Conservation (phyloP, 2,797 vertebrate genomes). For the Hypotaenidia okinawae region DNA sequence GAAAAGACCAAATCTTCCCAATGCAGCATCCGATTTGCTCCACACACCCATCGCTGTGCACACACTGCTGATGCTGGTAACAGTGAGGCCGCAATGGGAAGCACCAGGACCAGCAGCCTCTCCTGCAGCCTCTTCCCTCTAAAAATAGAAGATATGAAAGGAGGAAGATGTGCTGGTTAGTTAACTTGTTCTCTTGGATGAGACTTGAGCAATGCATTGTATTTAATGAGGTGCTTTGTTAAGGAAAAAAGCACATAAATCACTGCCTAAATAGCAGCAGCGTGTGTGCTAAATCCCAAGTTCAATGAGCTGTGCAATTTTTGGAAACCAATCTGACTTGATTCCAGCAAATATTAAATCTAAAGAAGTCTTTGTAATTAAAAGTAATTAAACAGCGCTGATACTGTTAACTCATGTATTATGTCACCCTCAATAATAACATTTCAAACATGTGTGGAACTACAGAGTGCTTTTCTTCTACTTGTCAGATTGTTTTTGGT, state of each 20-base stretch:
- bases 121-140: not conserved
- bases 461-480: constrained; percentile 20
- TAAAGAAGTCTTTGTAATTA: constrained; percentile 16
- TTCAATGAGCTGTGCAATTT: constrained; percentile 3
- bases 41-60: fast-evolving
- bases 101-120: not conserved
- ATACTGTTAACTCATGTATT: not conserved
- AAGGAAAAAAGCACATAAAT: constrained; percentile 58
- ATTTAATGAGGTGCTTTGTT: constrained; percentile 56
- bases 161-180: not conserved
- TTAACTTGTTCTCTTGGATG: constrained; percentile 9
- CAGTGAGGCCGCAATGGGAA: not conserved
- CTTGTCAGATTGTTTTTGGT: constrained; percentile 54
- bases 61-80: not conserved
- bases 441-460: constrained; percentile 33
- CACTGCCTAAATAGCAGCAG: constrained; percentile 15
- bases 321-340: constrained; percentile 28
- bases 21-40: not conserved
- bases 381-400: constrained; percentile 24
- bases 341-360: constrained; percentile 53
- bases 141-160: not conserved
- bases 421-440: constrained; percentile 37
- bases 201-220: not conserved
- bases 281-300: not conserved
- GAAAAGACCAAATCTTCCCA: not conserved